Percentiles rank a stretch among this genome's conserved stretches.
Conservation (phyloP, 1,140 invertebrate genomes). For the Vanessa atalanta region DNA sequence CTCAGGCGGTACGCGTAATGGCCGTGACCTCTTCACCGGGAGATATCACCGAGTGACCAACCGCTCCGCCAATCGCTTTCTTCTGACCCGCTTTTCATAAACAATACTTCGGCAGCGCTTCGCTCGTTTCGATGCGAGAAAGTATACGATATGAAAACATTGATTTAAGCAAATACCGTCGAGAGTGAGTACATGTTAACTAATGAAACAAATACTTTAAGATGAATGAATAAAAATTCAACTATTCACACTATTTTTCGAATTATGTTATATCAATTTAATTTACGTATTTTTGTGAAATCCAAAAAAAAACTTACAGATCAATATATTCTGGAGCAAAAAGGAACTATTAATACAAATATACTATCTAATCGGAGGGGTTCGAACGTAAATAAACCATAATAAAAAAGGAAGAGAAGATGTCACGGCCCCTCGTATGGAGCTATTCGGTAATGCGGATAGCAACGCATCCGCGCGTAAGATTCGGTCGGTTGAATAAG, state of each 20-base stretch:
- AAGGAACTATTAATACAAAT: constrained; percentile 6
- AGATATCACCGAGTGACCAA: constrained; percentile 68
- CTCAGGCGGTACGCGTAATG: constrained; percentile 52
- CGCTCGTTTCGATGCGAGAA: constrained; percentile 64
- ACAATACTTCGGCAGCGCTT: constrained; percentile 71
- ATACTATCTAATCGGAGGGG: constrained; percentile 26
- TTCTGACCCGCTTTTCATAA: constrained; percentile 79
- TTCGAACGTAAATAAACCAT: constrained; percentile 33
- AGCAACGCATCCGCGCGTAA: constrained; percentile 26
- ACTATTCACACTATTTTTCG: background rate
- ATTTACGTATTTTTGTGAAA: too few species aligned
- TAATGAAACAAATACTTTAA: background rate
- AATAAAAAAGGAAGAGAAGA: constrained; percentile 43
- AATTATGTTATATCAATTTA: too few species aligned
- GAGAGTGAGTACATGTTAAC: constrained; percentile 17
- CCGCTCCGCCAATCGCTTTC: constrained; percentile 68
- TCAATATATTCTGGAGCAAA: background rate
- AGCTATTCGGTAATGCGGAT: constrained; percentile 33
- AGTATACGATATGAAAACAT: constrained; percentile 57
- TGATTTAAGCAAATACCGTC: constrained; percentile 43
- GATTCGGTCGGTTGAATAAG: constrained; percentile 35
- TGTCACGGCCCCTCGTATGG: constrained; percentile 35
- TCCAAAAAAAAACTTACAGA: background rate
- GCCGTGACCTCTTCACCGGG: constrained; percentile 72
- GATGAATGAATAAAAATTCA: background rate